Evolutionary conservation across 2,113 vertebrate genomes (phyloP).

Genomic region (Odobenus rosmarus): DNA sequence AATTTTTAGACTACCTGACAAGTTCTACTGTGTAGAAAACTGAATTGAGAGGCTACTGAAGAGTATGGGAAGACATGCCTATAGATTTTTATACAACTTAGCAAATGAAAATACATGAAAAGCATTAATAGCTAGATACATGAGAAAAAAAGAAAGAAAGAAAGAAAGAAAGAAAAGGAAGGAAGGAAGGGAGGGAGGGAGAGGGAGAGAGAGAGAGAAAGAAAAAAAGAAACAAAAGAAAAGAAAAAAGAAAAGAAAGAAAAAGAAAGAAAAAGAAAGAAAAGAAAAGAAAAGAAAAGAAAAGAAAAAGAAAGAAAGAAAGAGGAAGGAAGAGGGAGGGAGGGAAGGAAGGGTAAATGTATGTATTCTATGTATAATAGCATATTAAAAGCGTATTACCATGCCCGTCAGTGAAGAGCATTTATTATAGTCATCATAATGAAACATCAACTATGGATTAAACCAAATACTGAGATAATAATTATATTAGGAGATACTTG

Average conservation of each 20-base stretch:
- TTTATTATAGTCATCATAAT: not conserved
- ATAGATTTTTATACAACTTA: not conserved
- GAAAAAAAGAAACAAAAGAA: not conserved
- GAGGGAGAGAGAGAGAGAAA: not conserved
- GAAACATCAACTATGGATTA: not conserved
- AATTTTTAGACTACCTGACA: not conserved
- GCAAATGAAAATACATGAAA: not conserved
- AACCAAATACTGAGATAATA: not conserved
- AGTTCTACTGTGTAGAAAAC: not conserved
- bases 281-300: not conserved
- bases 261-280: not conserved
- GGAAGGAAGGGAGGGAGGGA: too few species aligned
- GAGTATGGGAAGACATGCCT: not conserved
- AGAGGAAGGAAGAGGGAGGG: not conserved
- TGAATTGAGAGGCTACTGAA: not conserved
- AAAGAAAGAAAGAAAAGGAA: not conserved
- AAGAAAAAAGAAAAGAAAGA: not conserved
- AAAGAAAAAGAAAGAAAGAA: not conserved
- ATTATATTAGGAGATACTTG: not conserved
- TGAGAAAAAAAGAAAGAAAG: not conserved
- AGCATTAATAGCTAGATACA: not conserved
- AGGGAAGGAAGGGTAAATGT: not conserved
- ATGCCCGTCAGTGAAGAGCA: not conserved
- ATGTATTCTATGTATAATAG: not conserved
- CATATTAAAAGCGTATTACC: not conserved